Percentiles rank a stretch among this genome's conserved stretches.
These are phyloP conservation scores for Polymixis lichenea DNA, from an alignment of 2,888 invertebrate genomes.

Conservation along the genomic window DNA sequence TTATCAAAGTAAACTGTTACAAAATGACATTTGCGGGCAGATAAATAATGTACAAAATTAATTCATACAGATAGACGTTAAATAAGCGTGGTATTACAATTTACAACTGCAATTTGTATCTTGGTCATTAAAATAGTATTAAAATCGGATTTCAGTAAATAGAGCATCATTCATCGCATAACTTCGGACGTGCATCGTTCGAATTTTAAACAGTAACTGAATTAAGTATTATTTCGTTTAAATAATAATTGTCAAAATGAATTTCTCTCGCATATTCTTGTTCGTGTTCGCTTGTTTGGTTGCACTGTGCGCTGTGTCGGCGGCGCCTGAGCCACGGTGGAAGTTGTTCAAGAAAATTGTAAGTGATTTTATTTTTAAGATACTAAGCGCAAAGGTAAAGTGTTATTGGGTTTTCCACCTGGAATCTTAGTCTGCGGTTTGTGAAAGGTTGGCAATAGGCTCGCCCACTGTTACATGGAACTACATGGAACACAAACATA, in stretches of 20 bases:
- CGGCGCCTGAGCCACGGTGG: slow-evolving; percentile 69
- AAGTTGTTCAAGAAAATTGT: too few relatives aligned
- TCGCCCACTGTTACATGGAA: too few relatives aligned
- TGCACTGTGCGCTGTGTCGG: slow-evolving; percentile 71
- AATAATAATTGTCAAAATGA: slow-evolving; percentile 59
- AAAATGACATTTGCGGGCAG: background rate
- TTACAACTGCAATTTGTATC: slow-evolving; percentile 52
- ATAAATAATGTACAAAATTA: background rate
- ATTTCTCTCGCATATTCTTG: slow-evolving; percentile 73
- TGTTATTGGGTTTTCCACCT: too few relatives aligned
- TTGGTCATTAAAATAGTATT: background rate
- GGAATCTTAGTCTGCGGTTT: too few relatives aligned
- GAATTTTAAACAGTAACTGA: background rate
- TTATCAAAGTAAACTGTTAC: slow-evolving; percentile 10
- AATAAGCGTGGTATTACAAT: background rate
- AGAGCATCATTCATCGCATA: background rate
- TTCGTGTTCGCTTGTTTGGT: slow-evolving; percentile 65
- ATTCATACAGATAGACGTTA: background rate
- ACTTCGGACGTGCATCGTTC: background rate
- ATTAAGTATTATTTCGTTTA: background rate
- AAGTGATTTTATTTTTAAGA: too few relatives aligned
- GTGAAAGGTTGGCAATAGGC: too few relatives aligned
- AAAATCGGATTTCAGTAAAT: background rate
- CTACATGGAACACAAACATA: too few relatives aligned
- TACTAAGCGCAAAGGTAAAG: too few relatives aligned